Base-by-base conservation (phyloP, 1,140 invertebrate genomes). In the Brachionus rotundiformis region DNA sequence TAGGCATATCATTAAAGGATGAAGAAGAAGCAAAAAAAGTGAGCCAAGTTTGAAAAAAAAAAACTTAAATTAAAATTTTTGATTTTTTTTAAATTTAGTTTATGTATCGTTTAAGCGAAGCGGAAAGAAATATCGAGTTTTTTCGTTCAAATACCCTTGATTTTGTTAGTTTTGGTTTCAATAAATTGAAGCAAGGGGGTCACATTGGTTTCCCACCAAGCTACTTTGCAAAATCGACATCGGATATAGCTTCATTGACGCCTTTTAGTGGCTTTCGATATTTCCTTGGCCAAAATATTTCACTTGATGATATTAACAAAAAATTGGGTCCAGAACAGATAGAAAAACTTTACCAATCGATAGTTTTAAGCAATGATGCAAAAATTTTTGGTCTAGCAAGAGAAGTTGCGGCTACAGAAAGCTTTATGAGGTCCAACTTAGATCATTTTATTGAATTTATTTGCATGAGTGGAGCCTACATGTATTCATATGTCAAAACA, bases 101-200 rank as follows among this genome's bases (percentile, higher is more conserved):
- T 63, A 0, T 59, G 3, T 63, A 5, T 39, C 47, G 76, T 19
- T 33, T 79, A 5, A 79, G 29, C 16, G 59, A 79, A 49, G 13
- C 19, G 8, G 49, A 54, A 19, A 1, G 7, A 31, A 79, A 79
- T 19, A 36, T 59, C 13, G 76, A 79, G n/a, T 79, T 79, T 39
- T 79, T 59, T 63, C 29, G 47, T 3, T 39, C 44, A 16, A 79
- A 79, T 36, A 59, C 76, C n/a, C 33, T 79, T 11, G 76, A 79
- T 33, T 79, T 79, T 63, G 23, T 59, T 16, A 79, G 47, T n/a
- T 54, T 63, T 59, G 76, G 76, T 3, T 79, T 79, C 27, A 59
- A 33, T 59, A 79, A 79, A 59, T 11, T 59, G 23, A 54, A 33
- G 25, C 44, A 79, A 31, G 76, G 76, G 3, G 2, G 16, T 61